These are phyloP conservation scores for Enteromius mattozi DNA, from an alignment of 2,797 vertebrate species.

Conservation along the genomic window DNA sequence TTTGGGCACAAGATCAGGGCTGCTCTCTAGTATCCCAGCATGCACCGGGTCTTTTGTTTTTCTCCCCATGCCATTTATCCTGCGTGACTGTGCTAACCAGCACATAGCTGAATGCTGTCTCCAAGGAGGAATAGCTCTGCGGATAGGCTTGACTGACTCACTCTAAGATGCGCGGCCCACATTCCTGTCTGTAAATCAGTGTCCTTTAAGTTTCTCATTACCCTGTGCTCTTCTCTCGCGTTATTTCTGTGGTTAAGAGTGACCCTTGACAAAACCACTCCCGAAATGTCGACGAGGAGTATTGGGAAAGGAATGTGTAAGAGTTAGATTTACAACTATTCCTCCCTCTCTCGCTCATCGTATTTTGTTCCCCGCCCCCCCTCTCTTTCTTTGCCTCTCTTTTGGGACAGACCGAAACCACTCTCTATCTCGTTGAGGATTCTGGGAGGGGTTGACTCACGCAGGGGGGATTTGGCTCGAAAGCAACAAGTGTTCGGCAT, in stretches of 20 bases:
- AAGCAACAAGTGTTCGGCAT: slow-evolving; percentile 53
- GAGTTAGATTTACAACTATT: slow-evolving; percentile 38
- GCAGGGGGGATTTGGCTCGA: slow-evolving; percentile 22
- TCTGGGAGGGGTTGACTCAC: slow-evolving; percentile 20
- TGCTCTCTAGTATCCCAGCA: slow-evolving; percentile 36
- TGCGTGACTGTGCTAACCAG: slow-evolving; percentile 38
- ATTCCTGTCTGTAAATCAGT: slow-evolving; percentile 45
- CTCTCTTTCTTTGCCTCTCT: slow-evolving; percentile 1
- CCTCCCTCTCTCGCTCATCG: not conserved
- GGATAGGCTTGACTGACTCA: slow-evolving; percentile 37
- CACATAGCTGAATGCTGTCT: slow-evolving; percentile 49
- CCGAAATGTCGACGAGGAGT: slow-evolving; percentile 19
- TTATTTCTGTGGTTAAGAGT: slow-evolving; percentile 11
- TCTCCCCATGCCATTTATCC: slow-evolving; percentile 36
- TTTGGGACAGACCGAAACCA: slow-evolving; percentile 28
- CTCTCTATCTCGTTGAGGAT: slow-evolving; percentile 27
- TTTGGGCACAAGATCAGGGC: slow-evolving; percentile 20
- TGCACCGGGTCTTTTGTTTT: slow-evolving; percentile 36
- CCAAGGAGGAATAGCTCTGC: slow-evolving; percentile 43
- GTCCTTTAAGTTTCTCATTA: not conserved
- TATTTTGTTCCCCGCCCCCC: not conserved
- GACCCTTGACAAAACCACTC: slow-evolving; percentile 33
- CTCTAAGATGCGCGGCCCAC: slow-evolving; percentile 30
- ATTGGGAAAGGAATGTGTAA: slow-evolving; percentile 44
- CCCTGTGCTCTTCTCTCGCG: not conserved